Base-by-base conservation (phyloP, 30 jellyfish, hydroid and myxozoan species). In the Calvadosia cruxmelitensis region DNA sequence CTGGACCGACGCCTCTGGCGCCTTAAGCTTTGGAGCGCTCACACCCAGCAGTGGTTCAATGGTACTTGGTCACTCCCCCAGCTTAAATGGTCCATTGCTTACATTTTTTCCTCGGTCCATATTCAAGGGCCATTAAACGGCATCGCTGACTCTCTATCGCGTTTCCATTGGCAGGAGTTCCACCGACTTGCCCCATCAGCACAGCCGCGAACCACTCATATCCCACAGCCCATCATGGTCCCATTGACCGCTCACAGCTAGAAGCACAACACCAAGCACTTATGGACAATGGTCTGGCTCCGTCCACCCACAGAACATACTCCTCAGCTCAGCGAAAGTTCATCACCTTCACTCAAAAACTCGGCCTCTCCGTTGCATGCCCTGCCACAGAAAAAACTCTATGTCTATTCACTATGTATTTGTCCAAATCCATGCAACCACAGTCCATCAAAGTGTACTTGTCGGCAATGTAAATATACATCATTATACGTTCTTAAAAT, bases 91-190 rank as follows among this genome's bases (percentile, higher is more conserved):
- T n/a, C n/a, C n/a, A n/a, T n/a, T n/a, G n/a, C n/a, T n/a, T n/a
- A n/a, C n/a, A n/a, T n/a, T n/a, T n/a, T n/a, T n/a, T n/a, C n/a
- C 57, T 42, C 20, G 20, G 20, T 10, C 57, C 57, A 42, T 42
- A 42, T 42, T 42, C 57, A 10, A 42, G 57, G 57, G 57, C 15
- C 20, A 10, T 5, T 20, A 5, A 42, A 42, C 20, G 10, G 15
- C 20, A 42, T 42, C 20, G 57, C 57, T 42, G 57, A 42, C 57
- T 5, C 57, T 42, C 57, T 42, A 5, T 42, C 57, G 10, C 57
- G 57, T 42, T 42, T 42, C 20, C 57, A 42, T 42, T 42, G 57
- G 57, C 57, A 42, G 57, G 57, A 42, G 57, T 42, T 42, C 57
- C 20, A 5, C 20, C 57, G 20, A 42, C 20, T 42, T 10, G 20